Base-by-base conservation (phyloP, 2,888 invertebrate genomes). In the Danaus chrysippus region DNA sequence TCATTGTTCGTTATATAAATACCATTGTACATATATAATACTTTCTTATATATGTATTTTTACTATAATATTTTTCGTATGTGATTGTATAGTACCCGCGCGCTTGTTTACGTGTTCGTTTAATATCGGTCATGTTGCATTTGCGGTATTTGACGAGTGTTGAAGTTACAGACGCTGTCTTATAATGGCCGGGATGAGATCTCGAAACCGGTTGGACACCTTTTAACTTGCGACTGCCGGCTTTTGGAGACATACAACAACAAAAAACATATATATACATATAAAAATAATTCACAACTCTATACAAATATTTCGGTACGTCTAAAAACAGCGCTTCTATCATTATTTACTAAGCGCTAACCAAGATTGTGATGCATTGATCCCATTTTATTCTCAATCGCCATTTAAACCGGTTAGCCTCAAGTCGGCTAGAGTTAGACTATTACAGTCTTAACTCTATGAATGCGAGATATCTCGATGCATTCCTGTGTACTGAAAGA, bases 231-330 rank as follows among this genome's bases (percentile, higher is more conserved):
- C 74, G 75, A 81, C 80, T 79, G 79, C 82, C 83, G 80, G 77
- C 82, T 86, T 87, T 89, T 84, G 87, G 90, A 84, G 87, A 87
- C 88, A 90, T 86, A 80, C 82, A 34, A 83, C 89, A 89, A 90
- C 89, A 89, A 89, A 81, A 43, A 12, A 43, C 42, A 42, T 11
- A 43, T 3, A 43, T n/a, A 1, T n/a, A 43, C 9, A 43, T n/a
- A n/a, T 43, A 43, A 11, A 43, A n/a, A 43, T n/a, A 43, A 43
- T 83, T 78, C 79, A 81, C 82, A 79, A 78, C 77, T 85, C 83
- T 80, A 85, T 86, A 54, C 83, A 76, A 77, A 76, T 78, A 55
- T 62, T 62, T 59, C 78, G 81, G 78, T 72, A 73, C 78, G 78
- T 79, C 83, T 82, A 84, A 85, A 82, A 81, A 81, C 17, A 61